Conservation (phyloP, 2,797 vertebrate species). For the Vespertilio murinus region DNA sequence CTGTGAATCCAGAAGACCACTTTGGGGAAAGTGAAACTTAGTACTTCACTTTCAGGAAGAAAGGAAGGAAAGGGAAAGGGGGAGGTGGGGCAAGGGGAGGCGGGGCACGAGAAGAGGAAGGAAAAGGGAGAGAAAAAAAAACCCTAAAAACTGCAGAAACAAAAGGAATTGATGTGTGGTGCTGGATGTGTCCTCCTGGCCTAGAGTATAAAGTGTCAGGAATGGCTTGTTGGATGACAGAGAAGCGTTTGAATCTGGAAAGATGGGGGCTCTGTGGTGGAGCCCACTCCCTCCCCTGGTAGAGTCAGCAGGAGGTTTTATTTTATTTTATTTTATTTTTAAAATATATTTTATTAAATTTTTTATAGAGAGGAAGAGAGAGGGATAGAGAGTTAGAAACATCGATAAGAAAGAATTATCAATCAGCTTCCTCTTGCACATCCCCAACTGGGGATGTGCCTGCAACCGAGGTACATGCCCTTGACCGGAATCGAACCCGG, state of each 20-base stretch:
- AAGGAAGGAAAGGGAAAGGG: not conserved
- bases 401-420: too few species aligned
- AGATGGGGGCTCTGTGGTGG: not conserved
- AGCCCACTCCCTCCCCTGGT: too few species aligned
- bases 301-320: too few species aligned
- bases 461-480: too few species aligned
- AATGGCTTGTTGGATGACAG: not conserved
- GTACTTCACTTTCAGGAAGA: not conserved
- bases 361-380: too few species aligned
- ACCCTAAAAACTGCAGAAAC: not conserved
- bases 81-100: not conserved
- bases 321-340: too few species aligned
- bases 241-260: not conserved
- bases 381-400: too few species aligned
- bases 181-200: not conserved
- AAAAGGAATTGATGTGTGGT: not conserved
- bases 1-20: not conserved
- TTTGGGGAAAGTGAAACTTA: not conserved
- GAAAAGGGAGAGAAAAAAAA: not conserved
- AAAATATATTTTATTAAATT: too few species aligned
- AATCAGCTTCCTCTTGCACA: too few species aligned
- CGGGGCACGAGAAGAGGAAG: too few species aligned
- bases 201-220: not conserved
- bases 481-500: too few species aligned
- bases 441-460: too few species aligned